Evolutionary conservation across 2,113 vertebrate species (phyloP).

Genomic region (Plotosus lineatus): DNA sequence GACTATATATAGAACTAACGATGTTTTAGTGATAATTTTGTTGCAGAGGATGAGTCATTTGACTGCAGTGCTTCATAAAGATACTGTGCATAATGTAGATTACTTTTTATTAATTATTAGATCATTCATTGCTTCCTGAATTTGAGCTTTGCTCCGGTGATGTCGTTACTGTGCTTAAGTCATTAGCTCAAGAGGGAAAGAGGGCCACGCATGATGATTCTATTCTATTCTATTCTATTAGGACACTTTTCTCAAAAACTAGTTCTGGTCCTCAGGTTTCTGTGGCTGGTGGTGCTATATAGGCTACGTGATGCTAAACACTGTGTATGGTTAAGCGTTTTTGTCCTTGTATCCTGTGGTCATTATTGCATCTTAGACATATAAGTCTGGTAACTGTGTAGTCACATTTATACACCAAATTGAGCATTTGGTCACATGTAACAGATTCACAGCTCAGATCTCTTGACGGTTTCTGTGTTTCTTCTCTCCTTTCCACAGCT

Average conservation of each 20-base stretch:
- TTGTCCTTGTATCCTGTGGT: not conserved
- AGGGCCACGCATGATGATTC: not conserved
- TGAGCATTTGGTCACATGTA: not conserved
- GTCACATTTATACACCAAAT: not conserved
- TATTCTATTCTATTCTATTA: not conserved
- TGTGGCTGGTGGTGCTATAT: not conserved
- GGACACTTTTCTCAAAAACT: not conserved
- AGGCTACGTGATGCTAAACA: not conserved
- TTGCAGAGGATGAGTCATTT: conserved; percentile 30
- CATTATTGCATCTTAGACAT: not conserved
- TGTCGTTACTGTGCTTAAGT: not conserved
- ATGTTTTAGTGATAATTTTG: conserved; percentile 25
- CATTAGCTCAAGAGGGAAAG: not conserved
- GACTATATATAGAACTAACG: conserved; percentile 17
- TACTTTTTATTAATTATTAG: not conserved
- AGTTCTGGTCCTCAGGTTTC: not conserved
- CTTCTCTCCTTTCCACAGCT: conserved; percentile 68
- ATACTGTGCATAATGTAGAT: not conserved
- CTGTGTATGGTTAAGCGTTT: not conserved
- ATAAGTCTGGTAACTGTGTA: not conserved
- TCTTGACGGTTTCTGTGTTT: conserved; percentile 42
- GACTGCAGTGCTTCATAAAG: not conserved
- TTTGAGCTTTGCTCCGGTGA: not conserved
- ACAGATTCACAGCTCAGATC: conserved; percentile 5
- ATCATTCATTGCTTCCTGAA: not conserved